These are phyloP conservation scores for Acanthurus tractus DNA, from an alignment of 2,797 vertebrate genomes.

Conservation along the genomic window DNA sequence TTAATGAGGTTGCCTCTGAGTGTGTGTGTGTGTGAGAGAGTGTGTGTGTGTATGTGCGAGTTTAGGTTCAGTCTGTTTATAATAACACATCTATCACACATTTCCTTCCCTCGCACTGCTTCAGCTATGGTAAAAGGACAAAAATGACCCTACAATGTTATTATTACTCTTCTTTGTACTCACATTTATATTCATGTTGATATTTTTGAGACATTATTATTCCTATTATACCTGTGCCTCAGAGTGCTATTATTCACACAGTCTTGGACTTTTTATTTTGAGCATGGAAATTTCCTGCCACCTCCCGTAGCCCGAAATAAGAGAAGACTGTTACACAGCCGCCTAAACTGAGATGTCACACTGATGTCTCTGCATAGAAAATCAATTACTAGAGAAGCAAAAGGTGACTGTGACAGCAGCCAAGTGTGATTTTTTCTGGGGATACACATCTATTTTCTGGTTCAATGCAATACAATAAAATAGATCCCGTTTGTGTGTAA, in stretches of 20 bases:
- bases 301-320: background rate
- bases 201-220: slow-evolving; percentile 14
- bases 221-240: background rate
- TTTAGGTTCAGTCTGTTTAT: slow-evolving; percentile 14
- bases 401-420: slow-evolving; percentile 40
- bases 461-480: slow-evolving; percentile 19
- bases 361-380: slow-evolving; percentile 28
- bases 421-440: slow-evolving; percentile 20
- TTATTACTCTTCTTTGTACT: slow-evolving; percentile 20
- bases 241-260: slow-evolving; percentile 5
- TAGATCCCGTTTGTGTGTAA: slow-evolving; percentile 24
- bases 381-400: slow-evolving; percentile 45
- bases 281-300: background rate
- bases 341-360: slow-evolving; percentile 35
- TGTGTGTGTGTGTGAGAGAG: slow-evolving; percentile 21
- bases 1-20: slow-evolving; percentile 59
- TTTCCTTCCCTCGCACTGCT: slow-evolving; percentile 23
- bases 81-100: slow-evolving; percentile 43
- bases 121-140: slow-evolving; percentile 47
- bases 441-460: slow-evolving; percentile 30
- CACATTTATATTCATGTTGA: slow-evolving; percentile 31
- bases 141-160: slow-evolving; percentile 36
- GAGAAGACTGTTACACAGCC: background rate
- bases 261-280: slow-evolving; percentile 10
- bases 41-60: slow-evolving; percentile 12